A percentile compares a stretch with the other conserved stretches of the same genome.
Evolutionary conservation across 2,113 vertebrate species (phyloP).

Genomic region (Pavo muticus): DNA sequence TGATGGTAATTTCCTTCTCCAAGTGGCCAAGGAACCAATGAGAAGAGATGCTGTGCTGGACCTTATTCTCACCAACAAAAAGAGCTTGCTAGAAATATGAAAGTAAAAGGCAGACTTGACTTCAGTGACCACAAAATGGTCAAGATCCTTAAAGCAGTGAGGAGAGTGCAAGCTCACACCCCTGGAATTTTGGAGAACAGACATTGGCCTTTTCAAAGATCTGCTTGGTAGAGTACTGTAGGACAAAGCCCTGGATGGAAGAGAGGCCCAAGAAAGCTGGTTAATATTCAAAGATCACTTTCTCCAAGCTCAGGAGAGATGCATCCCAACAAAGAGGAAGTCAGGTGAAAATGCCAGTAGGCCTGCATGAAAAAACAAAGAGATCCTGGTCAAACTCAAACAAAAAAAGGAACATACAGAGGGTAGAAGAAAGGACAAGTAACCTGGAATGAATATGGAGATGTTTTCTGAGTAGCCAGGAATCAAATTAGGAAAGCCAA

Average conservation of each 20-base stretch:
- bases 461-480: neutral
- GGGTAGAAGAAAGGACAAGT: too few relatives aligned
- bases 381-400: too few relatives aligned
- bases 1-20: neutral
- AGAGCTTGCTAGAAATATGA: neutral
- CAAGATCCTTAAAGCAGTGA: neutral
- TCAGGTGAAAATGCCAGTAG: neutral
- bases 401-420: too few relatives aligned
- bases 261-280: neutral
- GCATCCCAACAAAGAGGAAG: neutral
- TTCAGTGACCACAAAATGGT: neutral
- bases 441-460: neutral
- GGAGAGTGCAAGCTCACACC: neutral
- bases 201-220: neutral
- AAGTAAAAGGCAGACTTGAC: neutral
- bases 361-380: too few relatives aligned
- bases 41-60: neutral
- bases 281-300: neutral
- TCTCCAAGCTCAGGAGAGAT: neutral
- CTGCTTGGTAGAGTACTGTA: neutral
- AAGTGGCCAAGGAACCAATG: neutral
- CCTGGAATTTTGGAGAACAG: neutral
- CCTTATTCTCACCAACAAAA: neutral
- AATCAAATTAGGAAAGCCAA: too few relatives aligned
- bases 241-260: neutral